These are phyloP conservation scores for Trachymyrmex cornetzi DNA, from an alignment of 1,140 invertebrate species.

Conservation along the genomic window DNA sequence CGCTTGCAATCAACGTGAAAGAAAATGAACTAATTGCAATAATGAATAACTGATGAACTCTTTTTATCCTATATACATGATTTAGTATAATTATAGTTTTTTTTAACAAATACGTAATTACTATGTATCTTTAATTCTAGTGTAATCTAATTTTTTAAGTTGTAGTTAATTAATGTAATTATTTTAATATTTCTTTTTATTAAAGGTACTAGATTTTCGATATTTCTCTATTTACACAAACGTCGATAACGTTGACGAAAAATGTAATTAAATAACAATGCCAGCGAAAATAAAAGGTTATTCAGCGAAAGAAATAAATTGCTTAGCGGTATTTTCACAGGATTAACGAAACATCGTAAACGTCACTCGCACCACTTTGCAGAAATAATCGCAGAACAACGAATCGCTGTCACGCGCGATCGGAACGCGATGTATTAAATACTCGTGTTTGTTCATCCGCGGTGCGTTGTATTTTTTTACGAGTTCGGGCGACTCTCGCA, in stretches of 20 bases:
- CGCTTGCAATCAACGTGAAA: background rate
- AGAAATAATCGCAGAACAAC: slow-evolving; percentile 14
- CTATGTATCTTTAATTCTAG: background rate
- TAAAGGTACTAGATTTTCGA: background rate
- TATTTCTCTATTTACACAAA: background rate
- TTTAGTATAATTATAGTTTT: background rate
- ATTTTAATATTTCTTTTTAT: background rate
- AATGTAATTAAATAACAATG: background rate
- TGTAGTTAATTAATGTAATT: background rate
- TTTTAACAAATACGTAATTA: background rate
- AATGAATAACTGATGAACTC: background rate
- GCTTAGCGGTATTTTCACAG: background rate
- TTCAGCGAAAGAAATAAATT: background rate
- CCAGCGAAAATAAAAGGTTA: background rate
- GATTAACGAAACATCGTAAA: background rate
- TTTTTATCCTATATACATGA: background rate
- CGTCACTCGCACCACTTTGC: background rate
- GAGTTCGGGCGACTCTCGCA: background rate
- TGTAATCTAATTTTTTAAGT: background rate
- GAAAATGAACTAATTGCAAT: background rate
- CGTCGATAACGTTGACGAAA: background rate
- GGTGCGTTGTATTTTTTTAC: slow-evolving; percentile 5
- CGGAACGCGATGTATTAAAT: slow-evolving; percentile 22
- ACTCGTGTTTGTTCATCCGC: background rate
- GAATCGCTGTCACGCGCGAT: slow-evolving; percentile 12